These are phyloP conservation scores for Drosophila anceps DNA, from an alignment of 2,888 invertebrate genomes.

Conservation along the genomic window DNA sequence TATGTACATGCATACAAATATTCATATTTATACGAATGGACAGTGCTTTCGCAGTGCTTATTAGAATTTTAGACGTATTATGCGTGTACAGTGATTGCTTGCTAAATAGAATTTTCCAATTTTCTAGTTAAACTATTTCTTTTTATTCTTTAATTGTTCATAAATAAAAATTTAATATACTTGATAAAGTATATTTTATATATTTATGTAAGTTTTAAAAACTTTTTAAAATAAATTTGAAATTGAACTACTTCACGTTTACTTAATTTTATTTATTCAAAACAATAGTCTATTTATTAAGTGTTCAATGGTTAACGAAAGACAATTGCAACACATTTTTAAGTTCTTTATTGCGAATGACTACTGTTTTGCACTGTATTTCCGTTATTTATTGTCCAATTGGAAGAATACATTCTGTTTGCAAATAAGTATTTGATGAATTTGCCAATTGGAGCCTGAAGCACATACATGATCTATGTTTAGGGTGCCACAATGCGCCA, in stretches of 20 bases:
- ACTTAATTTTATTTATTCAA: not conserved
- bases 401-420: conserved; percentile 32
- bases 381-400: conserved; percentile 51
- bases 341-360: not conserved
- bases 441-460: conserved; percentile 74
- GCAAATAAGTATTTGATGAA: conserved; percentile 54
- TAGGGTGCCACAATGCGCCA: conserved; percentile 26
- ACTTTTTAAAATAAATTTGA: too few species aligned
- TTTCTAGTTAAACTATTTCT: not conserved
- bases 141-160: not conserved
- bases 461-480: conserved; percentile 32
- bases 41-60: conserved; percentile 4
- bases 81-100: not conserved
- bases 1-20: not conserved
- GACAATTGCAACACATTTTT: not conserved
- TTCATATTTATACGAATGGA: conserved; percentile 39
- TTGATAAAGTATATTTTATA: not conserved
- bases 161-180: not conserved
- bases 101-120: too few species aligned
- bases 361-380: conserved; percentile 25
- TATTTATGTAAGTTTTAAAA: too few species aligned
- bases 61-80: not conserved
- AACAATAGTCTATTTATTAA: not conserved
- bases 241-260: not conserved
- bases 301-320: not conserved